Conservation (phyloP, 2,888 invertebrate species). For the Chymomyza amoena region DNA sequence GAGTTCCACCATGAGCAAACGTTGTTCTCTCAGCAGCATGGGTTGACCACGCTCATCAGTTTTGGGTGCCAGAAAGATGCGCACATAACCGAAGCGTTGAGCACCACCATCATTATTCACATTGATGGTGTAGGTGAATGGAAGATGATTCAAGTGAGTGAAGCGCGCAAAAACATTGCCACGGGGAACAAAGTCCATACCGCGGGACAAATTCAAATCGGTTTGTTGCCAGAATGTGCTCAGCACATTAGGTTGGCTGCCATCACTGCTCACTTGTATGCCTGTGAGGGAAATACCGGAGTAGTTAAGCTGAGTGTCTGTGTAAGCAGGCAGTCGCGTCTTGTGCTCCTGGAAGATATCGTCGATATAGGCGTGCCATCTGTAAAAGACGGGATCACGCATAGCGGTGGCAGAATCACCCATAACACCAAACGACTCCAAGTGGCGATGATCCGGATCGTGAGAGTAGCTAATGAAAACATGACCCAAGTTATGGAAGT, state of each 20-base stretch:
- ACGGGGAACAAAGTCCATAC: constrained; percentile 89
- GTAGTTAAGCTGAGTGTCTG: constrained; percentile 70
- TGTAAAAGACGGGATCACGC: constrained; percentile 92
- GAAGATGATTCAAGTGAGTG: constrained; percentile 87
- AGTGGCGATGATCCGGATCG: constrained; percentile 85
- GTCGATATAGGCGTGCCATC: constrained; percentile 90
- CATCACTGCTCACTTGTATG: constrained; percentile 80
- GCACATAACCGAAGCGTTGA: constrained; percentile 81
- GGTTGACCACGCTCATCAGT: constrained; percentile 83
- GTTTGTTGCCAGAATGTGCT: constrained; percentile 90
- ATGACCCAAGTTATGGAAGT: constrained; percentile 91
- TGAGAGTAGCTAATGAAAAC: constrained; percentile 87
- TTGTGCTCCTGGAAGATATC: constrained; percentile 89
- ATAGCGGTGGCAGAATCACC: constrained; percentile 91
- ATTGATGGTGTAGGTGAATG: constrained; percentile 84
- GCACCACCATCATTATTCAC: constrained; percentile 81
- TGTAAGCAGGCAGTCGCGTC: constrained; percentile 84
- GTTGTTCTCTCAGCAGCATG: constrained; percentile 82
- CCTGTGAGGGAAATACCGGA: constrained; percentile 82
- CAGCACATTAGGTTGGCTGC: constrained; percentile 81
- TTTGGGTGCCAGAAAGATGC: constrained; percentile 85
- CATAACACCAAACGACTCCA: constrained; percentile 91
- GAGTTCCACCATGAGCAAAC: constrained; percentile 83
- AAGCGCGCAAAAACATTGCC: constrained; percentile 85
- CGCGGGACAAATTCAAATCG: constrained; percentile 87